These are phyloP conservation scores for Cacoxenus indagator DNA, from an alignment of 2,888 invertebrate species.

Conservation along the genomic window DNA sequence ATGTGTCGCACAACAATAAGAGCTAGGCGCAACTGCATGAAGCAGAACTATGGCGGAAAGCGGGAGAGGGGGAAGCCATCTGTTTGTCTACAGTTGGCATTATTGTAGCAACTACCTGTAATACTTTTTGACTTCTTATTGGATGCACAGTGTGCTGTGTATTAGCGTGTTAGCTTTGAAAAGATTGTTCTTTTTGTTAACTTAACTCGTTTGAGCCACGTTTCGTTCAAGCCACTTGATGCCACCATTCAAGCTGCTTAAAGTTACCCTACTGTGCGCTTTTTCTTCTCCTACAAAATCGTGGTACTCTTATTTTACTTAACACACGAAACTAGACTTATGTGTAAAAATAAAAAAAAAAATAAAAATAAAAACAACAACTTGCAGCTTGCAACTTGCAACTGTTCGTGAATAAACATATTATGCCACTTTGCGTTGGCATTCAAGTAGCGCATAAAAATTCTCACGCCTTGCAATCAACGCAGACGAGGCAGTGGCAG, in stretches of 20 bases:
- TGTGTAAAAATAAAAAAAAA: no score
- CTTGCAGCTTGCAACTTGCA: background rate
- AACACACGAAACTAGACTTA: no score
- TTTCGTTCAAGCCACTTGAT: no score
- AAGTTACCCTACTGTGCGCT: no score
- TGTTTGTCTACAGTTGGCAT: background rate
- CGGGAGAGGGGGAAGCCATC: no score
- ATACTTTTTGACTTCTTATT: background rate
- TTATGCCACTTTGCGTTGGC: background rate
- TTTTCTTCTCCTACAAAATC: no score
- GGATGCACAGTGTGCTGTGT: no score
- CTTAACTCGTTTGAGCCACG: no score
- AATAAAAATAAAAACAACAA: background rate
- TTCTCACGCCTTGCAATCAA: background rate
- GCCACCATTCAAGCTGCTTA: no score
- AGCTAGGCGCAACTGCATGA: background rate
- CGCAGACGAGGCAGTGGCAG: background rate
- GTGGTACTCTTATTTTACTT: no score
- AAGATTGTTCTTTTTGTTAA: no score
- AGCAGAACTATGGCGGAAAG: background rate
- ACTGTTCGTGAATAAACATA: slow-evolving; percentile 1
- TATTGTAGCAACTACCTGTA: background rate
- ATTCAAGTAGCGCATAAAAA: slow-evolving; percentile 10
- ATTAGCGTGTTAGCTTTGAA: no score
- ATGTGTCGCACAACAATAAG: background rate